Conservation (phyloP, 2,113 vertebrate species). For the Siniperca knerii region DNA sequence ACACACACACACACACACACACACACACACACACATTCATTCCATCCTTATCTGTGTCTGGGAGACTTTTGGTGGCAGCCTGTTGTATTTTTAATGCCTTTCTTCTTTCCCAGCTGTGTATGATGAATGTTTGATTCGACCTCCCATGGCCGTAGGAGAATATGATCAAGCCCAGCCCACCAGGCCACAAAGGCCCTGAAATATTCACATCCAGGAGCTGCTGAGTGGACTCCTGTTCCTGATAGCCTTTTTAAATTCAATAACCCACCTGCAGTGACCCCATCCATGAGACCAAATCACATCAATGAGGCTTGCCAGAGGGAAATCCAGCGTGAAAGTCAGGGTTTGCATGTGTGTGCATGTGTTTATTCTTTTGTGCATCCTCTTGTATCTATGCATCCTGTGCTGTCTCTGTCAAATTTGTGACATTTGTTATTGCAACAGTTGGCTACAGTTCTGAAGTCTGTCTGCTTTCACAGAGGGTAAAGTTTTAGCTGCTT, state of each 20-base stretch:
- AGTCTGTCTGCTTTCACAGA: conserved; percentile 28
- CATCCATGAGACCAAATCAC: conserved; percentile 31
- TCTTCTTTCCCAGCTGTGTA: conserved; percentile 59
- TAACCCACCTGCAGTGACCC: conserved; percentile 53
- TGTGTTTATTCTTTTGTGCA: background rate
- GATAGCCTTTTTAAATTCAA: conserved; percentile 47
- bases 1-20: background rate
- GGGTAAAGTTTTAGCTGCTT: background rate
- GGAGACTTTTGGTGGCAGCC: conserved; percentile 47
- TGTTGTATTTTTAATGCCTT: conserved; percentile 78
- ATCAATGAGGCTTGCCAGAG: conserved; percentile 36
- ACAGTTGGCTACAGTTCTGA: conserved; percentile 6
- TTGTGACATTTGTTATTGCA: background rate
- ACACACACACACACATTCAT: background rate
- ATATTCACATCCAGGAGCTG: conserved; percentile 64
- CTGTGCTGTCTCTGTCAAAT: conserved; percentile 6
- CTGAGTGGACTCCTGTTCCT: conserved; percentile 44
- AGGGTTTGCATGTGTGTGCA: background rate
- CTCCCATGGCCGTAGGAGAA: conserved; percentile 56
- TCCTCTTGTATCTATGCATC: background rate
- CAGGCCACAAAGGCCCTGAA: conserved; percentile 59
- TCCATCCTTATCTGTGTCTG: conserved; percentile 21
- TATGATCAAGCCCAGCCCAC: conserved; percentile 38
- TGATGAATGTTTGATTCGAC: conserved; percentile 81
- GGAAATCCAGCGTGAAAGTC: conserved; percentile 29